These are phyloP conservation scores for Lethocerus indicus DNA, from an alignment of 1,140 invertebrate genomes.

Conservation along the genomic window DNA sequence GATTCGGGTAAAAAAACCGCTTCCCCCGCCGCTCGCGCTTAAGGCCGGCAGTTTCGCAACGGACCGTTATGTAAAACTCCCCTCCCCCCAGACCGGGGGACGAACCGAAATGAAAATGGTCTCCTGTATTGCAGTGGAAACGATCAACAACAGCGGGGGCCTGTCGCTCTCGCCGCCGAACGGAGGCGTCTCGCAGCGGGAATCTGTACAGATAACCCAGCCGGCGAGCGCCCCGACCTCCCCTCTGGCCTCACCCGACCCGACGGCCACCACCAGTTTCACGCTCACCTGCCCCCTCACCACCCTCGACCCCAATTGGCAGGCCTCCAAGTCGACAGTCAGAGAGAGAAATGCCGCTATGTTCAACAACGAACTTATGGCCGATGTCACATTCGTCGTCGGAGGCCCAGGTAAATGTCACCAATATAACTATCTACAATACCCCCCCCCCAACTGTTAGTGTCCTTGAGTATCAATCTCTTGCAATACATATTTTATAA, in stretches of 20 bases:
- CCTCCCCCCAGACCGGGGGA: too few relatives aligned
- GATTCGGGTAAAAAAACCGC: too few relatives aligned
- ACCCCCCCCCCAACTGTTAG: too few relatives aligned
- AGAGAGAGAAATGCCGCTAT: constrained; percentile 82
- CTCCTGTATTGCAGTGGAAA: constrained; percentile 38
- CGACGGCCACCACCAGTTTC: constrained; percentile 8
- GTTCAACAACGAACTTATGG: constrained; percentile 88
- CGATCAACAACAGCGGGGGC: constrained; percentile 40
- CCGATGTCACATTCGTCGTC: constrained; percentile 75
- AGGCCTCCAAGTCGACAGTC: constrained; percentile 64
- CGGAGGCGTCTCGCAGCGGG: constrained; percentile 32
- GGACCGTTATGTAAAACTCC: too few relatives aligned
- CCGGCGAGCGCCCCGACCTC: constrained; percentile 45
- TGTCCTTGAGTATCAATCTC: too few relatives aligned
- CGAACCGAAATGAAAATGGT: too few relatives aligned
- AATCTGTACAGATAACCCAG: constrained; percentile 43
- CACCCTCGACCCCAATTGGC: constrained; percentile 80
- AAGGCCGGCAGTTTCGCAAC: too few relatives aligned
- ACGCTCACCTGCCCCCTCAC: constrained; percentile 12
- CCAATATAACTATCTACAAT: too few relatives aligned
- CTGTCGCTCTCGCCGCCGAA: constrained; percentile 38
- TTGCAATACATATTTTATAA: too few relatives aligned
- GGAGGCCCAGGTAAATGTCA: constrained; percentile 44
- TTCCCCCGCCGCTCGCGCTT: too few relatives aligned
- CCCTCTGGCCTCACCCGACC: constrained; percentile 33